Evolutionary conservation across 2,888 invertebrate genomes (phyloP), one percentile per base, ranked within the genome.

Genomic region (Brenthis hecate): DNA sequence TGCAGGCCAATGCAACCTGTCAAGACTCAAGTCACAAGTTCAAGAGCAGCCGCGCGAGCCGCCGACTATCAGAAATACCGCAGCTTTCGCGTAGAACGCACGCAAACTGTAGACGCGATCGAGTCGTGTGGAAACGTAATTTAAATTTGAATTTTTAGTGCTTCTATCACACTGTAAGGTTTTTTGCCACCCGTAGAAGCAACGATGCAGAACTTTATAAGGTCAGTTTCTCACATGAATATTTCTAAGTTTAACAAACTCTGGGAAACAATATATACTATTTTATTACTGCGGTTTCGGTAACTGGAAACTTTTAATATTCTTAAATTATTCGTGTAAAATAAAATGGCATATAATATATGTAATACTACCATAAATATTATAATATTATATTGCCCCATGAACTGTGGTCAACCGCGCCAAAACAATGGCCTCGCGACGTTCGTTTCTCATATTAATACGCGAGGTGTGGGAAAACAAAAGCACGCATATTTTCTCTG

Each of bases 161-260:
- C 76, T 77, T 73, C 75, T 77, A 65, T 67, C 70, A 60, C 56
- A 64, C 56, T 70, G 62, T 74, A 75, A 72, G 72, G 78, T 80
- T 78, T 79, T 78, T 75, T 67, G 73, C 71, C 70, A 73, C 75
- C 73, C 76, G 74, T 77, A 75, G 74, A 74, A 65, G 74, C 81
- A 81, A 80, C 81, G 77, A 92, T 92, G 91, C 85, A 88, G 87
- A 89, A 88, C 81, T 74, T 87, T 70, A 72, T 89, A 81, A 78
- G 91, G 91, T 92, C 75, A 88, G 91, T 85, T 76, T 77, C 73
- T 73, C 51, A 74, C 50, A 66, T 23, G 48, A 32, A 47, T 54
- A 54, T 60, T 48, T 55, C n/a, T 60, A 43, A 13, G 36, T 11
- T 43, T 43, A 28, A n/a, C 13, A 14, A 13, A 1, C 13, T 8